Evolutionary conservation across 1,140 invertebrate genomes (phyloP).

Genomic region (Brachionus asplanchnoidis): DNA sequence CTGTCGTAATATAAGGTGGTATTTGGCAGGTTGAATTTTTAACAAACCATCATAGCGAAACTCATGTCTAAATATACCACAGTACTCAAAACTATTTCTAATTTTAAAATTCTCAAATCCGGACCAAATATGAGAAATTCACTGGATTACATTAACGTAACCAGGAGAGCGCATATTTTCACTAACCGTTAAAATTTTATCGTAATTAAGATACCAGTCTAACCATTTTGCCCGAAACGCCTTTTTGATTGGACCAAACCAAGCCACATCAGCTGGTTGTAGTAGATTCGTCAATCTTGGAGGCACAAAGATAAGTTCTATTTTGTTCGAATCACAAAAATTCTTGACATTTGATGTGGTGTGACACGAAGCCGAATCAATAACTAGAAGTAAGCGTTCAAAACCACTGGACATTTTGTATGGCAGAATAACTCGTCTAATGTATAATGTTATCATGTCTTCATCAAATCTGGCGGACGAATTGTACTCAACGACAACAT

Average conservation of each 20-base stretch:
- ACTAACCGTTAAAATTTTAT: not conserved
- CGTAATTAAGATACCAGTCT: not conserved
- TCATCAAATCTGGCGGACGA: not conserved
- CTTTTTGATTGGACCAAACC: not conserved
- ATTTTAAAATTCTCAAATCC: too few relatives aligned
- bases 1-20: too few relatives aligned
- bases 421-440: not conserved
- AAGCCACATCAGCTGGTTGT: not conserved
- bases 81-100: too few relatives aligned
- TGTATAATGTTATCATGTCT: not conserved
- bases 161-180: not conserved
- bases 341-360: not conserved
- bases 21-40: too few relatives aligned
- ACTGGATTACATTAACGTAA: too few relatives aligned
- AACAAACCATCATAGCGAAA: too few relatives aligned
- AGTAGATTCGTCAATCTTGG: not conserved
- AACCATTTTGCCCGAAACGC: not conserved
- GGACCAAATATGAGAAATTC: too few relatives aligned
- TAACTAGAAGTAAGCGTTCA: not conserved
- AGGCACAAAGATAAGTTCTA: not conserved
- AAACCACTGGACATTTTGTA: not conserved
- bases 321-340: not conserved
- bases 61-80: too few relatives aligned
- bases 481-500: not conserved
- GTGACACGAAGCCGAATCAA: not conserved